These are phyloP conservation scores for Sphecodes monilicornis DNA, from an alignment of 2,888 invertebrate genomes.

Conservation along the genomic window DNA sequence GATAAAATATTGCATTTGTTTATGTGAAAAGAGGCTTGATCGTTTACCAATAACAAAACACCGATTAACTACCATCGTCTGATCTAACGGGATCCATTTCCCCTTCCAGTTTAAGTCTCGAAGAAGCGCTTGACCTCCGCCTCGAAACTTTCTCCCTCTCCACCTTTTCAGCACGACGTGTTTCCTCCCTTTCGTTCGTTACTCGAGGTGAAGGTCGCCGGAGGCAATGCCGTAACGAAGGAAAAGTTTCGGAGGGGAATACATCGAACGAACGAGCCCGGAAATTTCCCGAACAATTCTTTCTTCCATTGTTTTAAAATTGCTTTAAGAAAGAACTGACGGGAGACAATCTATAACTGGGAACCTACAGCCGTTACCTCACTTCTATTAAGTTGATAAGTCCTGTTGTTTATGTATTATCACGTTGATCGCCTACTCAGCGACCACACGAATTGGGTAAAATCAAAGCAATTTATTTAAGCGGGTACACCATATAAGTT, in stretches of 20 bases:
- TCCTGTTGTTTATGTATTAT: background rate
- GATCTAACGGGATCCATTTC: conserved; percentile 68
- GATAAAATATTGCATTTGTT: background rate
- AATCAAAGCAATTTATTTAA: too few relatives aligned
- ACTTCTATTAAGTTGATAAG: background rate
- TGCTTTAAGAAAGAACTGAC: background rate
- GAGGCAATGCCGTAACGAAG: conserved; percentile 63
- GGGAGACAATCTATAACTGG: background rate
- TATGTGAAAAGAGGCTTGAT: conserved; percentile 32
- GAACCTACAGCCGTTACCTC: background rate
- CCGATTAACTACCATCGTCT: conserved; percentile 64
- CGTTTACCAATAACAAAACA: conserved; percentile 42
- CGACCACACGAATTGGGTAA: too few relatives aligned
- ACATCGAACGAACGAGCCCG: conserved; percentile 8
- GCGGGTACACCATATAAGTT: too few relatives aligned
- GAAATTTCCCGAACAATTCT: conserved; percentile 25
- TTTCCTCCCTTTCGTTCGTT: conserved; percentile 72
- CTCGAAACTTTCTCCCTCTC: conserved; percentile 70
- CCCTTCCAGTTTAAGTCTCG: conserved; percentile 58
- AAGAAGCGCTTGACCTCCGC: conserved; percentile 71
- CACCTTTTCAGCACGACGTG: conserved; percentile 52
- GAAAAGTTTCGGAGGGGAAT: conserved; percentile 60
- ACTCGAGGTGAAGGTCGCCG: conserved; percentile 71
- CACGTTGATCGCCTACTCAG: too few relatives aligned
- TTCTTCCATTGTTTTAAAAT: background rate